phyloP scores from a whole-genome alignment of 2,113 vertebrate genomes.

The Passer montanus region DNA sequence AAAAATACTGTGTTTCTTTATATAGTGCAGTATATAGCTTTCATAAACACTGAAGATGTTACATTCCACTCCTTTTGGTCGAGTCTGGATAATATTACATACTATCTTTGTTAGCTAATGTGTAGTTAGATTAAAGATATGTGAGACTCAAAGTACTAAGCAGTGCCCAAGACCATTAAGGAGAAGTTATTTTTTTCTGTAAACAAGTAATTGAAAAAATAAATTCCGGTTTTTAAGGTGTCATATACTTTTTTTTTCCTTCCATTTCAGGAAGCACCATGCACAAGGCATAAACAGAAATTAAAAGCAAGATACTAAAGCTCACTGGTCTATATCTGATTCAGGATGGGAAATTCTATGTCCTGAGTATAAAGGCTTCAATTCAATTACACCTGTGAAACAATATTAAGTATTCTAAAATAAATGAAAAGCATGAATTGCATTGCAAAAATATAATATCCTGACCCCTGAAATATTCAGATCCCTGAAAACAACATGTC shows the following conservation, averaged over 20 bases:
- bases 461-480: background rate
- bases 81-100: background rate
- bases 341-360: background rate
- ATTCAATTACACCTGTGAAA: background rate
- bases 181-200: background rate
- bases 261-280: background rate
- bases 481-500: background rate
- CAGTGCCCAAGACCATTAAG: background rate
- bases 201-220: background rate
- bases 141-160: background rate
- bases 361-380: background rate
- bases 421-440: background rate
- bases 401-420: background rate
- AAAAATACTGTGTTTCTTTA: conserved; percentile 14
- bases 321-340: background rate
- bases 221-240: background rate
- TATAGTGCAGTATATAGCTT: background rate
- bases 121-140: background rate
- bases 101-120: background rate
- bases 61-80: background rate
- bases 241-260: background rate
- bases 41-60: background rate
- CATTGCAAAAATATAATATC: background rate
- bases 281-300: background rate
- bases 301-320: background rate